Evolutionary conservation across 1,140 invertebrate genomes (phyloP).

Genomic region (Rhizoglyphus robini): DNA sequence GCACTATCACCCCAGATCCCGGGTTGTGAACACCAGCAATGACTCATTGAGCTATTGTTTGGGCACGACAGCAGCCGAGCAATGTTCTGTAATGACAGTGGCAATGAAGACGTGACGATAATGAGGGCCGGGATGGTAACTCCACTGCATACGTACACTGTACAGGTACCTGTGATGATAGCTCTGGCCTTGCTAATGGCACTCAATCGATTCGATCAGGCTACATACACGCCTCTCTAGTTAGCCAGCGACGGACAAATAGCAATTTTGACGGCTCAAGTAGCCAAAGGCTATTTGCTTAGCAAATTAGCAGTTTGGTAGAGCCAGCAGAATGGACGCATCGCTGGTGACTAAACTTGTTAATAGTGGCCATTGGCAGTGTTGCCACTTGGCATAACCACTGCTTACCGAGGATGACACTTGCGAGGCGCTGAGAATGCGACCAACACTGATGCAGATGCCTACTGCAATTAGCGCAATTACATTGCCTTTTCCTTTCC

Average conservation of each 20-base stretch:
- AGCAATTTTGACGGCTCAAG: conserved; percentile 15
- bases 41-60: too few species aligned
- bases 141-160: neutral
- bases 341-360: neutral
- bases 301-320: conserved; percentile 5
- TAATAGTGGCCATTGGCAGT: too few species aligned
- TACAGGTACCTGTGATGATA: neutral
- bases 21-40: too few species aligned
- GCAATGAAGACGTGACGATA: conserved; percentile 15
- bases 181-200: conserved; percentile 4
- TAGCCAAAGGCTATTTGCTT: conserved; percentile 15
- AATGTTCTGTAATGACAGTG: conserved; percentile 1
- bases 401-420: neutral
- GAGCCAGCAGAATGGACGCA: neutral
- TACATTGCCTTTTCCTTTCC: neutral
- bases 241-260: neutral
- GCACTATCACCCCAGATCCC: too few species aligned
- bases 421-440: neutral
- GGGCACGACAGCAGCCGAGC: too few species aligned
- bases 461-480: conserved; percentile 11
- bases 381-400: too few species aligned
- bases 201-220: conserved; percentile 10
- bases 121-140: conserved; percentile 1
- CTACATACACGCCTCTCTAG: conserved; percentile 1
- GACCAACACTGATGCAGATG: neutral